Conservation (phyloP, 2,797 vertebrate genomes). For the Lithobates sylvaticus region DNA sequence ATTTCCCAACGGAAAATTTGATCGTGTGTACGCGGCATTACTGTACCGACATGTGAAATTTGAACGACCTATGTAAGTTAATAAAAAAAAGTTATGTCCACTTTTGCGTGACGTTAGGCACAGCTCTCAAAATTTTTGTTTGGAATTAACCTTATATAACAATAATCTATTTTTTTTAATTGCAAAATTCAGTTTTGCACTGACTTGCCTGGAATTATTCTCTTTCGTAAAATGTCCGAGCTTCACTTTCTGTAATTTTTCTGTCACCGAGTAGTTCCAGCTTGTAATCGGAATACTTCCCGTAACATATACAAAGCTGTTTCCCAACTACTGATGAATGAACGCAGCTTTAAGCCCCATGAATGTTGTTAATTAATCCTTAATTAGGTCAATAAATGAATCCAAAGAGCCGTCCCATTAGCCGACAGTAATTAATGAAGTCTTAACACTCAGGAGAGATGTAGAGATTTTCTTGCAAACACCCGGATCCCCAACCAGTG, state of each 20-base stretch:
- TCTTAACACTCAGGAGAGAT: background rate
- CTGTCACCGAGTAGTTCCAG: background rate
- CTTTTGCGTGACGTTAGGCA: no score
- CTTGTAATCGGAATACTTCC: background rate
- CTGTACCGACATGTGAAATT: no score
- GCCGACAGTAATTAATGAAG: background rate
- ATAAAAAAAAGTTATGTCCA: no score
- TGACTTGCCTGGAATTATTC: no score
- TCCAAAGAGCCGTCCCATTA: background rate
- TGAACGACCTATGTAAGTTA: no score
- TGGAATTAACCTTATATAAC: no score
- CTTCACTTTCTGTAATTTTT: background rate
- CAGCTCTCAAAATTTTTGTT: no score
- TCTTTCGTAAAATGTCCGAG: no score
- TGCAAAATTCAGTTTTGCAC: no score
- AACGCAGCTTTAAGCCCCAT: background rate
- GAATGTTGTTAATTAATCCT: conserved; percentile 2
- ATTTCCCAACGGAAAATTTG: no score
- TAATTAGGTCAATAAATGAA: background rate
- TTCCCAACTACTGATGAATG: background rate
- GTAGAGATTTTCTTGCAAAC: background rate
- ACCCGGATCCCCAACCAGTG: background rate
- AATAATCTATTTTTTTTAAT: no score
- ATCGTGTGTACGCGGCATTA: no score
- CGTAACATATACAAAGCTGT: background rate